Percentiles rank a stretch among this genome's conserved stretches.
phyloP scores from a whole-genome alignment of 2,888 invertebrate genomes.

The Notodonta ziczac region DNA sequence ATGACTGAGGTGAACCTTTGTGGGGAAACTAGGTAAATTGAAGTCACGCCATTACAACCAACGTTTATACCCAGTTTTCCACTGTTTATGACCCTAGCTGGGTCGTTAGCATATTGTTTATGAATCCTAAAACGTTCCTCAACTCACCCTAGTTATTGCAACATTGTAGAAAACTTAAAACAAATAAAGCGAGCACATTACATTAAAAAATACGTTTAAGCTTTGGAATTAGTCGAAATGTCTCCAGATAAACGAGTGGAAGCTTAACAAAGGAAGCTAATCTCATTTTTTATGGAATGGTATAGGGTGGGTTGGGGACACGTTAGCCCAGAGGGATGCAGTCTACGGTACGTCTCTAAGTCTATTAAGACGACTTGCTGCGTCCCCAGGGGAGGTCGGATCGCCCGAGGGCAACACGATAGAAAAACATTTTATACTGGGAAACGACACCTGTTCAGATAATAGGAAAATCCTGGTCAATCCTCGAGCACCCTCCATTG shows the following conservation, averaged over 20 bases:
- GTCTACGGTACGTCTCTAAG: constrained; percentile 73
- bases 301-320: constrained; percentile 61
- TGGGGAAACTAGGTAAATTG: constrained; percentile 52
- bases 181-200: constrained; percentile 25
- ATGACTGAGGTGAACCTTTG: constrained; percentile 35
- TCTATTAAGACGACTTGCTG: constrained; percentile 80
- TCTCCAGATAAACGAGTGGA: constrained; percentile 50
- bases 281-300: constrained; percentile 63
- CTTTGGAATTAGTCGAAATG: constrained; percentile 42
- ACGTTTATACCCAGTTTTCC: constrained; percentile 47
- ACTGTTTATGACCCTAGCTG: constrained; percentile 54
- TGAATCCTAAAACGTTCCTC: constrained; percentile 57
- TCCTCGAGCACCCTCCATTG: constrained; percentile 36
- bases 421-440: constrained; percentile 72
- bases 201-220: constrained; percentile 43
- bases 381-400: constrained; percentile 57
- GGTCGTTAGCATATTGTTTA: constrained; percentile 66
- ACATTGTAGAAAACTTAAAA: constrained; percentile 50
- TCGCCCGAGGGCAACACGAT: constrained; percentile 63
- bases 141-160: constrained; percentile 44
- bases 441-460: constrained; percentile 70
- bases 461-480: constrained; percentile 63
- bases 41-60: constrained; percentile 49
- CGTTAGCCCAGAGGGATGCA: constrained; percentile 68
- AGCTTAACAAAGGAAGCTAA: constrained; percentile 69